phyloP scores from a whole-genome alignment of 2,888 invertebrate species.

The Erannis defoliaria region DNA sequence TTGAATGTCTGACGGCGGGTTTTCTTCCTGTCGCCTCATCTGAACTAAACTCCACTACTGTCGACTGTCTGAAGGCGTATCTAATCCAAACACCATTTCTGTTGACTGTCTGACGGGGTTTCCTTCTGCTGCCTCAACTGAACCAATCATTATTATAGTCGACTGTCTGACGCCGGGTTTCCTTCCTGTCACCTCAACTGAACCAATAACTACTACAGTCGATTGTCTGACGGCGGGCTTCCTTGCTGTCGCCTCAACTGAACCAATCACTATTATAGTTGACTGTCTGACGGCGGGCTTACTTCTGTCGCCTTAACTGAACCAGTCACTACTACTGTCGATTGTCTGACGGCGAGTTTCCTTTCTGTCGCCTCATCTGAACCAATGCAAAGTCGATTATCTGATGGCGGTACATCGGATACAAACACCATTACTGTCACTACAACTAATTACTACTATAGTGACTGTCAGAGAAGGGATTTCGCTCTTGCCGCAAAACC shows the following conservation, averaged over 20 bases:
- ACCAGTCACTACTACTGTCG: conserved; percentile 34
- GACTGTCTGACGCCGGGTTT: not conserved
- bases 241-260: not conserved
- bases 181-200: not conserved
- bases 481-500: too few relatives aligned
- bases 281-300: conserved; percentile 45
- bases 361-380: not conserved
- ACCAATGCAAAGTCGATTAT: too few relatives aligned
- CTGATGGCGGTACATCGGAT: too few relatives aligned
- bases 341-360: not conserved
- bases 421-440: not conserved
- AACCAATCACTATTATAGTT: not conserved
- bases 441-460: too few relatives aligned
- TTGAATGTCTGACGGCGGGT: not conserved
- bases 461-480: too few relatives aligned
- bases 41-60: not conserved
- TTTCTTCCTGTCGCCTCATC: not conserved
- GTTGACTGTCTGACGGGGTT: not conserved
- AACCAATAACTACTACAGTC: not conserved
- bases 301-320: conserved; percentile 81
- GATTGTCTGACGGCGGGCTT: not conserved
- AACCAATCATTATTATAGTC: not conserved
- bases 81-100: not conserved
- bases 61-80: not conserved
- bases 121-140: not conserved